Evolutionary conservation across 2,888 invertebrate genomes (phyloP).

Genomic region (Drosophila putrida): DNA sequence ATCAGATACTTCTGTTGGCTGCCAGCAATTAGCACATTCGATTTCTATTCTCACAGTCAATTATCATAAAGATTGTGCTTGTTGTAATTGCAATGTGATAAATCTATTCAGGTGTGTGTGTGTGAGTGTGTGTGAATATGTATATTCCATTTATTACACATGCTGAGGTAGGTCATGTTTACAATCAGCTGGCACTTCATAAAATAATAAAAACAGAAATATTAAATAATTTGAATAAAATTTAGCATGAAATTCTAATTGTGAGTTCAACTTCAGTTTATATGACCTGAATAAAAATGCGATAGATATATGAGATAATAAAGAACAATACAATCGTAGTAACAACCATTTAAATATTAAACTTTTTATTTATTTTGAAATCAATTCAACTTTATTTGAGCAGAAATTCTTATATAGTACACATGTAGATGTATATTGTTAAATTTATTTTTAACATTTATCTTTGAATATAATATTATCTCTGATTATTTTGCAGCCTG

Average conservation of each 20-base stretch:
- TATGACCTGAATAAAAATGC: constrained; percentile 2
- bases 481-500: constrained; percentile 29
- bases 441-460: constrained; percentile 10
- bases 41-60: constrained; percentile 72
- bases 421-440: constrained; percentile 16
- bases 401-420: constrained; percentile 21
- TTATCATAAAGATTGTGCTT: constrained; percentile 61
- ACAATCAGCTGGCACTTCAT: constrained; percentile 52
- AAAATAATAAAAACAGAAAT: constrained; percentile 18
- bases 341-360: neutral
- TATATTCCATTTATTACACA: constrained; percentile 47
- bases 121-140: neutral
- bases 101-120: constrained; percentile 59
- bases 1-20: constrained; percentile 49
- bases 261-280: neutral
- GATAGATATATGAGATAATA: neutral
- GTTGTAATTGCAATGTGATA: constrained; percentile 69
- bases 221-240: constrained; percentile 1
- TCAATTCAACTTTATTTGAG: constrained; percentile 58
- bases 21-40: constrained; percentile 75
- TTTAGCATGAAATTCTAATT: constrained; percentile 1
- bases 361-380: neutral
- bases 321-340: neutral
- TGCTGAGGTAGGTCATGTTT: constrained; percentile 78
- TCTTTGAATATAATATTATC: constrained; percentile 22